A percentile compares a stretch with the other conserved stretches of the same genome.
phyloP scores from a whole-genome alignment of 2,797 vertebrate genomes.

The Notolabrus celidotus region DNA sequence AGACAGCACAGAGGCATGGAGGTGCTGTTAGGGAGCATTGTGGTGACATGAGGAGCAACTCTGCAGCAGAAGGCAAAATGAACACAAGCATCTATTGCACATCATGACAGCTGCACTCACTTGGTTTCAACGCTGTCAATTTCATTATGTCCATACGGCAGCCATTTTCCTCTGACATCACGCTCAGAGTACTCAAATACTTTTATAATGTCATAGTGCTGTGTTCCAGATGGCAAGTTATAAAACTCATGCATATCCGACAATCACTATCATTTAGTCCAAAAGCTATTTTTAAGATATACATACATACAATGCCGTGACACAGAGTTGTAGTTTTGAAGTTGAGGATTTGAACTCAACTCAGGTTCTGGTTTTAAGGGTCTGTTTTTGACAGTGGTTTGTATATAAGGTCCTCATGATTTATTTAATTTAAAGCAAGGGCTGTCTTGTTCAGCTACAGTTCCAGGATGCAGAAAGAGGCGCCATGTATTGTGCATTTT shows the following conservation, averaged over 20 bases:
- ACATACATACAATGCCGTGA: too few species aligned
- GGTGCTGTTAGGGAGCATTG: conserved; percentile 24
- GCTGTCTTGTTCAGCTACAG: too few species aligned
- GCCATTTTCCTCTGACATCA: background rate
- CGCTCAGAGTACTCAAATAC: background rate
- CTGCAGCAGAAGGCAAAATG: conserved; percentile 45
- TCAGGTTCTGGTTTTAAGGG: too few species aligned
- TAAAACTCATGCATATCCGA: background rate
- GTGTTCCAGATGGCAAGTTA: background rate
- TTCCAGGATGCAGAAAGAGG: too few species aligned
- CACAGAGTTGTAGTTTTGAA: too few species aligned
- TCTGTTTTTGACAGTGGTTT: too few species aligned
- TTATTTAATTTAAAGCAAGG: too few species aligned
- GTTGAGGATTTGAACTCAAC: too few species aligned
- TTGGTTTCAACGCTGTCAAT: background rate
- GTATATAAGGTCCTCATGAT: too few species aligned
- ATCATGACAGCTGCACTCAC: conserved; percentile 50
- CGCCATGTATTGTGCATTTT: too few species aligned
- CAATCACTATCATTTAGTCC: background rate
- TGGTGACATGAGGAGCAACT: conserved; percentile 25
- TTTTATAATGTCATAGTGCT: background rate
- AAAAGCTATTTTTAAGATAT: background rate
- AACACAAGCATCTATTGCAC: conserved; percentile 34
- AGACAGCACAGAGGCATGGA: conserved; percentile 52
- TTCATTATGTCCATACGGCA: background rate